phyloP scores from a whole-genome alignment of 2,797 vertebrate genomes.

The Sebastiscus albofasciatus region DNA sequence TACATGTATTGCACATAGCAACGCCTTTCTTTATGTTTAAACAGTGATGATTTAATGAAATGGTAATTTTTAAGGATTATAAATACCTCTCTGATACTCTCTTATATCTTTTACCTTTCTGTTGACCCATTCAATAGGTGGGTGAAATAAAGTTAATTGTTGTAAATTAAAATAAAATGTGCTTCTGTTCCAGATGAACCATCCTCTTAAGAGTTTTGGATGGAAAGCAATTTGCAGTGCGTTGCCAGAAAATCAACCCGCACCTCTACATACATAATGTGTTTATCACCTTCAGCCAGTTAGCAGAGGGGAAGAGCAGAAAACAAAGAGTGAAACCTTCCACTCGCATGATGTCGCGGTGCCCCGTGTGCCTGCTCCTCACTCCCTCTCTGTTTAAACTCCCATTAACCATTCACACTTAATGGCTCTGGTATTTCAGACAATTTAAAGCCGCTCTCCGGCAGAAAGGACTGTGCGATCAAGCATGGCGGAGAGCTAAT shows the following conservation, averaged over 20 bases:
- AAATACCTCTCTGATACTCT: neutral
- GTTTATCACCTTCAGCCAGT: slow-evolving; percentile 30
- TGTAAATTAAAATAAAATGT: slow-evolving; percentile 1
- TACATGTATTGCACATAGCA: neutral
- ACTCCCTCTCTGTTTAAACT: slow-evolving; percentile 62
- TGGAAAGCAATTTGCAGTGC: slow-evolving; percentile 2
- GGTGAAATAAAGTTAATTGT: neutral
- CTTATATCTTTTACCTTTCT: neutral
- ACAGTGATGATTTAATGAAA: neutral
- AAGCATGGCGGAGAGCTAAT: slow-evolving; percentile 73
- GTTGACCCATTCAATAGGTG: neutral
- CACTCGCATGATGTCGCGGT: slow-evolving; percentile 3
- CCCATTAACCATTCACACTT: slow-evolving; percentile 68
- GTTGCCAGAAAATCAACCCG: neutral
- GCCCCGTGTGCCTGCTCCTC: slow-evolving; percentile 5
- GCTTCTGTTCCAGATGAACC: neutral
- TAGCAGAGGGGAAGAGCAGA: slow-evolving; percentile 4
- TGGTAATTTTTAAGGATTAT: neutral
- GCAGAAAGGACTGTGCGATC: slow-evolving; percentile 60
- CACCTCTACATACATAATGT: neutral
- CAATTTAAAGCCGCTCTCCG: slow-evolving; percentile 70
- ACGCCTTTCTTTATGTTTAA: neutral
- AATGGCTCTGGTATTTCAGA: slow-evolving; percentile 76
- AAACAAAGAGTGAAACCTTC: slow-evolving; percentile 29
- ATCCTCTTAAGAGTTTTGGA: neutral